phyloP scores from a whole-genome alignment of 1,140 invertebrate genomes.

The Aricia agestis region DNA sequence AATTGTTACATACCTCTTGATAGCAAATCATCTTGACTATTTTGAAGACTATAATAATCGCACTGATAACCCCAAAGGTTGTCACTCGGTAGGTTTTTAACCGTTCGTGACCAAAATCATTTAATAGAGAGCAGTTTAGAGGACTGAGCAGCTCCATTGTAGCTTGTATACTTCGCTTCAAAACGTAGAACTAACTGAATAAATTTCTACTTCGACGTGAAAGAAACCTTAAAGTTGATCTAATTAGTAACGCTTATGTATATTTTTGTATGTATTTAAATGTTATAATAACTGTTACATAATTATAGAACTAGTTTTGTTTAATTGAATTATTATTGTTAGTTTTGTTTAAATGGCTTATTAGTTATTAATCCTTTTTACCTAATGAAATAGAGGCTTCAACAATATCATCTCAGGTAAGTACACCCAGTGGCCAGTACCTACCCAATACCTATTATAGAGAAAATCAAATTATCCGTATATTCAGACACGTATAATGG shows the following conservation, averaged over 20 bases:
- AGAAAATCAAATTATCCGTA: no score
- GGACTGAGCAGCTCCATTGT: constrained; percentile 24
- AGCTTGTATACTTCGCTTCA: neutral
- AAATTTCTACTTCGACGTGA: neutral
- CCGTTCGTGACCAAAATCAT: neutral
- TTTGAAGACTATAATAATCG: neutral
- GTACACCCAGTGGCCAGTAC: no score
- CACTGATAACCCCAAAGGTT: neutral
- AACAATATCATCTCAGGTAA: no score
- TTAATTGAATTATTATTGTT: neutral
- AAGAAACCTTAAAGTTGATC: constrained; percentile 34
- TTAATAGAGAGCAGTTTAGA: constrained; percentile 26
- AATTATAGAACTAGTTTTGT: neutral
- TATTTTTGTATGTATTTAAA: constrained; percentile 1
- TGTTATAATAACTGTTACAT: constrained; percentile 18
- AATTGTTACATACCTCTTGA: neutral
- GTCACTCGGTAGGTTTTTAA: neutral
- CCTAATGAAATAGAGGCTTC: neutral
- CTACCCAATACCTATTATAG: no score
- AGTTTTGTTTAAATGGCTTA: neutral
- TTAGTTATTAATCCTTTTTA: neutral
- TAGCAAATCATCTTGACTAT: neutral
- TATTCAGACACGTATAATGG: no score
- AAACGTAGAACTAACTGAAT: constrained; percentile 6
- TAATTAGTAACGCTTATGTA: constrained; percentile 23